Conservation (phyloP, 2,888 invertebrate genomes). For the Lutraria lutraria region DNA sequence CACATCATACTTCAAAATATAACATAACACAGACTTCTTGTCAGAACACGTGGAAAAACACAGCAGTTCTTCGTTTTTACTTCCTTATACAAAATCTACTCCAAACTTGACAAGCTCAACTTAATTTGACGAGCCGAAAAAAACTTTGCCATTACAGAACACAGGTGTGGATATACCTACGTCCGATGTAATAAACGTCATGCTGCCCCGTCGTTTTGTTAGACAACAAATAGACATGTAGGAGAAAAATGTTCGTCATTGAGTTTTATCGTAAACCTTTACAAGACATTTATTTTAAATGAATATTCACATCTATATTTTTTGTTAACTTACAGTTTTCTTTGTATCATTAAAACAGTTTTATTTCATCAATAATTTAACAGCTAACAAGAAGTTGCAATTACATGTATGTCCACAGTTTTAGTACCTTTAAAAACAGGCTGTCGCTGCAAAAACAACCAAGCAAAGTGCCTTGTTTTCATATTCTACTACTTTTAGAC, state of each 20-base stretch:
- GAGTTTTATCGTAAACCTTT: neutral
- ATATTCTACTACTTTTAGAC: neutral
- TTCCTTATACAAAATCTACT: slow-evolving; percentile 37
- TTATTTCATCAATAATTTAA: neutral
- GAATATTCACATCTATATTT: neutral
- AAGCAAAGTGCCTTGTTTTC: neutral
- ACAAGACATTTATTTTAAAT: slow-evolving; percentile 4
- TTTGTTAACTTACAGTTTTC: neutral
- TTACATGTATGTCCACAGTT: no score
- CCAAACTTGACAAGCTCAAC: slow-evolving; percentile 33
- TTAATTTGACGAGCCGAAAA: slow-evolving; percentile 43
- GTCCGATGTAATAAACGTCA: slow-evolving; percentile 54
- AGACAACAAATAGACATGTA: slow-evolving; percentile 6
- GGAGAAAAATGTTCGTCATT: neutral
- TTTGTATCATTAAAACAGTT: neutral
- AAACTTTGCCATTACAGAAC: slow-evolving; percentile 6
- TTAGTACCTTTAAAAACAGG: no score
- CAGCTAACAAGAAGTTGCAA: no score
- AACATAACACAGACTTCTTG: neutral
- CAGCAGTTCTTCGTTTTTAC: slow-evolving; percentile 26
- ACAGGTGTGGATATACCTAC: slow-evolving; percentile 64
- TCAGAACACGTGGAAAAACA: slow-evolving; percentile 3
- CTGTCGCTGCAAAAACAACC: neutral
- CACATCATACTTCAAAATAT: slow-evolving; percentile 21
- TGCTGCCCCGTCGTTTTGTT: neutral